A percentile compares a stretch with the other conserved stretches of the same genome.
Evolutionary conservation across 2,113 vertebrate species (phyloP).

Genomic region (Ictidomys tridecemlineatus): DNA sequence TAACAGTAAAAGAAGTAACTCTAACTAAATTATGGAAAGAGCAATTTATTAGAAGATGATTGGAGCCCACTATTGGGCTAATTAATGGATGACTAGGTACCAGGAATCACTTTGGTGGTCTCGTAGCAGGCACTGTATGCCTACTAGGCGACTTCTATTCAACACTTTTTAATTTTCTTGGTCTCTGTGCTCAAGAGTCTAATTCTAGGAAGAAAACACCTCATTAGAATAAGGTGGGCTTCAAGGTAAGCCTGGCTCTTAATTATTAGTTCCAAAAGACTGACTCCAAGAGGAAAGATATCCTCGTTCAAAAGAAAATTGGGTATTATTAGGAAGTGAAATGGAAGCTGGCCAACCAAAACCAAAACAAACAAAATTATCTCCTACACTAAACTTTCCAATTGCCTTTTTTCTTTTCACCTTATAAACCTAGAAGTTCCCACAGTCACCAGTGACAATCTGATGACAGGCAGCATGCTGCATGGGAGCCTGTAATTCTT

Average conservation of each 20-base stretch:
- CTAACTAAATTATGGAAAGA: not conserved
- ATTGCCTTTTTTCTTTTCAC: not conserved
- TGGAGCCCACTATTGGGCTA: not conserved
- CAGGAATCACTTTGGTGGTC: not conserved
- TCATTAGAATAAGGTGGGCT: not conserved
- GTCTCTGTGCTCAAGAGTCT: slow-evolving; percentile 4
- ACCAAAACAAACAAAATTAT: slow-evolving; percentile 6
- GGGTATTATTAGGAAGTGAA: slow-evolving; percentile 5
- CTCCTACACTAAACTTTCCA: not conserved
- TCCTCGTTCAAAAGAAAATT: slow-evolving; percentile 48
- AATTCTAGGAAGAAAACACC: slow-evolving; percentile 26
- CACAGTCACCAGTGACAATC: not conserved
- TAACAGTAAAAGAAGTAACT: slow-evolving; percentile 24
- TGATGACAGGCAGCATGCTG: not conserved
- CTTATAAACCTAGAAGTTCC: not conserved
- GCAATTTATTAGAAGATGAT: not conserved
- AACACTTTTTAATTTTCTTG: not conserved
- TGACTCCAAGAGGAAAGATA: slow-evolving; percentile 11
- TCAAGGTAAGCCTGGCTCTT: slow-evolving; percentile 9
- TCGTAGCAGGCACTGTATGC: not conserved
- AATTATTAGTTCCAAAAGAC: not conserved
- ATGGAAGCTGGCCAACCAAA: not conserved
- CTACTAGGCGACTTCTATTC: not conserved
- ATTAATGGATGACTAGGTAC: not conserved
- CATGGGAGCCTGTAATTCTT: not conserved